These are phyloP conservation scores for Myotis daubentonii DNA, from an alignment of 2,797 vertebrate species.

Conservation along the genomic window DNA sequence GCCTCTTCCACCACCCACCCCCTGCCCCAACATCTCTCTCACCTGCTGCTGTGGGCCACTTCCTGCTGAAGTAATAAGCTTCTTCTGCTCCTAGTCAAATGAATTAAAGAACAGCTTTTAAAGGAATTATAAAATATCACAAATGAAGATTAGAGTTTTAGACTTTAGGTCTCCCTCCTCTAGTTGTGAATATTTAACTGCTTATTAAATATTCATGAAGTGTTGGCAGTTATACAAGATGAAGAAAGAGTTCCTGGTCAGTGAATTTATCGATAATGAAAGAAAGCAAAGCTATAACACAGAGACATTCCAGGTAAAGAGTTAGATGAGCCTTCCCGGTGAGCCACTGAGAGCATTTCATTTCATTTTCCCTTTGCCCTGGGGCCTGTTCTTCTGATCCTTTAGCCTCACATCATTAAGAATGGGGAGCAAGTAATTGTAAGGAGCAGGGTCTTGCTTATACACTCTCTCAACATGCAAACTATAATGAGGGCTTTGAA, in stretches of 20 bases:
- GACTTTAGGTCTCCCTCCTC: background rate
- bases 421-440: background rate
- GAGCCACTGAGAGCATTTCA: background rate
- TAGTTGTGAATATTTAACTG: background rate
- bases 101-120: background rate
- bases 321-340: background rate
- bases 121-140: background rate
- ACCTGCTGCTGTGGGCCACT: background rate
- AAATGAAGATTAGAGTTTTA: background rate
- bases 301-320: background rate
- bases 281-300: background rate
- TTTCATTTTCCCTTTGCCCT: conserved; percentile 29
- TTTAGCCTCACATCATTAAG: background rate
- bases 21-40: background rate
- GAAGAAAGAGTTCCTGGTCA: background rate
- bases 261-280: background rate
- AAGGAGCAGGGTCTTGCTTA: background rate
- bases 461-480: background rate
- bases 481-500: background rate
- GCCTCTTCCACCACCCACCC: background rate
- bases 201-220: background rate
- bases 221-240: background rate
- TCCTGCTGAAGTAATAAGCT: background rate
- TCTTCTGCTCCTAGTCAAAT: background rate
- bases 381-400: background rate